Percentiles rank a stretch among this genome's conserved stretches.
phyloP scores from a whole-genome alignment of 2,797 vertebrate species.

The Cheirogaleus major region DNA sequence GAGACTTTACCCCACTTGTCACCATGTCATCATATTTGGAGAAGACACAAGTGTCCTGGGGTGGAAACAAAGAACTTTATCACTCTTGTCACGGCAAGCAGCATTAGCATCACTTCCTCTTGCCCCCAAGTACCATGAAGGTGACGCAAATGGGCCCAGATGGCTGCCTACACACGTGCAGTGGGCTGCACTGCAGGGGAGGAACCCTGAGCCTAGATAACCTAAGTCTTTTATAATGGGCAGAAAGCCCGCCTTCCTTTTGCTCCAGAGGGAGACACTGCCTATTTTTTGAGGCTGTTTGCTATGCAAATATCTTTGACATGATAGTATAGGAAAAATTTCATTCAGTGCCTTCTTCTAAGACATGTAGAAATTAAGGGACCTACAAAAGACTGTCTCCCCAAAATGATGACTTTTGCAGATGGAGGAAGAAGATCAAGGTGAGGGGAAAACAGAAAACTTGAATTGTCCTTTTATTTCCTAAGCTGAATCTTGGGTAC shows the following conservation, averaged over 20 bases:
- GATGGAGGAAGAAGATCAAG: not conserved
- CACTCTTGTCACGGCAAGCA: not conserved
- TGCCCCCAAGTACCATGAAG: not conserved
- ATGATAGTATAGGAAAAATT: not conserved
- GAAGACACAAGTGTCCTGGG: not conserved
- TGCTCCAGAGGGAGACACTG: not conserved
- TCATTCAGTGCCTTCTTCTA: not conserved
- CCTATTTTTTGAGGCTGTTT: not conserved
- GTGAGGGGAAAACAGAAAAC: not conserved
- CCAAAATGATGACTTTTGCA: not conserved
- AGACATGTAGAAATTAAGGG: conserved; percentile 10
- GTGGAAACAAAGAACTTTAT: not conserved
- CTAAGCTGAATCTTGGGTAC: not conserved
- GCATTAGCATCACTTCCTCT: not conserved
- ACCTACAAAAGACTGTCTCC: not conserved
- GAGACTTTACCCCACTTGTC: not conserved
- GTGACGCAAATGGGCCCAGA: not conserved
- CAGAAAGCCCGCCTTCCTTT: not conserved
- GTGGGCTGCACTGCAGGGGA: not conserved
- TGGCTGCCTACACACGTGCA: not conserved
- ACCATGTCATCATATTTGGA: not conserved
- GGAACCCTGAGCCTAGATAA: not conserved
- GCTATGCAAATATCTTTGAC: conserved; percentile 13
- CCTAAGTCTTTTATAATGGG: not conserved
- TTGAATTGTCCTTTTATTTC: not conserved